A percentile compares a stretch with the other conserved stretches of the same genome.
These are phyloP conservation scores for Drosophila auraria DNA, from an alignment of 1,140 invertebrate species.

Conservation along the genomic window DNA sequence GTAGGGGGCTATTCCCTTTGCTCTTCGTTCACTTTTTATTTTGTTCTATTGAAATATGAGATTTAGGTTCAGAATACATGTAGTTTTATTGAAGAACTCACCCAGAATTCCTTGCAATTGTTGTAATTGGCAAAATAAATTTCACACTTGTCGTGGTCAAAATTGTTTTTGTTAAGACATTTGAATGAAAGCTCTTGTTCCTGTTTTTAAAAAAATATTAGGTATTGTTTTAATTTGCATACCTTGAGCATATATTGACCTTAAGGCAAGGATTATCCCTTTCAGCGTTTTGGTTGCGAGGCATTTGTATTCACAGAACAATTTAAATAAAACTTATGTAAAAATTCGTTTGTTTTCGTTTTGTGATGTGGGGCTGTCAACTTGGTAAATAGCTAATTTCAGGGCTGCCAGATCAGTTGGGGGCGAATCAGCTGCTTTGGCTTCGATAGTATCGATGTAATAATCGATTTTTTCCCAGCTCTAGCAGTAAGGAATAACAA, in stretches of 20 bases:
- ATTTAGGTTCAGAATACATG: neutral
- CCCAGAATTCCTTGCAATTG: slow-evolving; percentile 88
- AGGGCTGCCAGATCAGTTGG: slow-evolving; percentile 17
- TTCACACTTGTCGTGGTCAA: slow-evolving; percentile 87
- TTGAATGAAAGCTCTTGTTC: slow-evolving; percentile 87
- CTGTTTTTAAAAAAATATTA: slow-evolving; percentile 71
- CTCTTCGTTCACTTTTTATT: slow-evolving; percentile 69
- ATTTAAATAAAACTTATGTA: slow-evolving; percentile 53
- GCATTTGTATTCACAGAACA: slow-evolving; percentile 58
- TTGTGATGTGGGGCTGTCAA: slow-evolving; percentile 13
- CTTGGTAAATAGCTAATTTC: slow-evolving; percentile 1
- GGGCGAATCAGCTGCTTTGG: slow-evolving; percentile 23
- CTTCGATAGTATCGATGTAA: too few species aligned
- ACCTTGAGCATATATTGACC: slow-evolving; percentile 38
- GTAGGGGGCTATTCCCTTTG: slow-evolving; percentile 73
- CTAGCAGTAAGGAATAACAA: slow-evolving; percentile 9
- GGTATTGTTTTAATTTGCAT: neutral
- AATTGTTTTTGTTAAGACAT: slow-evolving; percentile 87
- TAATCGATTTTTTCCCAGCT: too few species aligned
- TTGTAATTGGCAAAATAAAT: slow-evolving; percentile 89
- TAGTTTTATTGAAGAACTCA: slow-evolving; percentile 68
- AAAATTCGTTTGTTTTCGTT: slow-evolving; percentile 44
- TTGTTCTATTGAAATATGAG: slow-evolving; percentile 59
- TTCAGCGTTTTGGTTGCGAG: slow-evolving; percentile 84
- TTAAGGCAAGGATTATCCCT: slow-evolving; percentile 84